These are phyloP conservation scores for Drosophila tanythrix DNA, from an alignment of 2,888 invertebrate species.

Conservation along the genomic window DNA sequence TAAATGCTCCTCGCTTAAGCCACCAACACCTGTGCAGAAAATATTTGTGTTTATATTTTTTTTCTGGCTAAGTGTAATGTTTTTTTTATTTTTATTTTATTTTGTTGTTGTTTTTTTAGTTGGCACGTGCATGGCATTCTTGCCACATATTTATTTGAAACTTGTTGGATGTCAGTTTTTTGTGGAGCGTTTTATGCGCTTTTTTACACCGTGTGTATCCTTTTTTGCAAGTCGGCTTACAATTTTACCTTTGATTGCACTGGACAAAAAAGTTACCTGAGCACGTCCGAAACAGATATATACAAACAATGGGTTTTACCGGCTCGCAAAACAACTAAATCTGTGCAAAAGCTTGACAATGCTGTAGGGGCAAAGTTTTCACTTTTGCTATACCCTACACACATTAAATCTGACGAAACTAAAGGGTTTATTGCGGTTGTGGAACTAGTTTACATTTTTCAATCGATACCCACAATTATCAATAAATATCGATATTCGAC, in stretches of 20 bases:
- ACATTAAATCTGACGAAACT: too few species aligned
- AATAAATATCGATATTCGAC: not conserved
- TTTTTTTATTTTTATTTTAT: not conserved
- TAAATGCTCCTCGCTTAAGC: not conserved
- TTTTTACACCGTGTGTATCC: constrained; percentile 64
- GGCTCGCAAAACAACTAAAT: not conserved
- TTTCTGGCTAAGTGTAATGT: constrained; percentile 9
- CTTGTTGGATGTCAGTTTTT: constrained; percentile 51
- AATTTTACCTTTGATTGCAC: constrained; percentile 63
- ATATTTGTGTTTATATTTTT: constrained; percentile 54
- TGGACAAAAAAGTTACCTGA: constrained; percentile 52
- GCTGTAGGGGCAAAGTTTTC: constrained; percentile 4
- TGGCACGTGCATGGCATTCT: constrained; percentile 11
- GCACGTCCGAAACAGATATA: constrained; percentile 43
- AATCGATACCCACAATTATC: not conserved
- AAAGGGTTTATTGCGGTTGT: not conserved
- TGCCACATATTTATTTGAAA: constrained; percentile 38
- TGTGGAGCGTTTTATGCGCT: constrained; percentile 67
- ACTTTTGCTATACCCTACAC: not conserved
- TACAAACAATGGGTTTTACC: not conserved
- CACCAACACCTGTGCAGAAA: constrained; percentile 57
- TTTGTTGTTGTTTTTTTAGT: not conserved
- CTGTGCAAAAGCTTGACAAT: not conserved
- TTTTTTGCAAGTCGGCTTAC: constrained; percentile 69
- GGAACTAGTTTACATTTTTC: not conserved